phyloP scores from a whole-genome alignment of 2,797 vertebrate species.

The Phataginus tricuspis region DNA sequence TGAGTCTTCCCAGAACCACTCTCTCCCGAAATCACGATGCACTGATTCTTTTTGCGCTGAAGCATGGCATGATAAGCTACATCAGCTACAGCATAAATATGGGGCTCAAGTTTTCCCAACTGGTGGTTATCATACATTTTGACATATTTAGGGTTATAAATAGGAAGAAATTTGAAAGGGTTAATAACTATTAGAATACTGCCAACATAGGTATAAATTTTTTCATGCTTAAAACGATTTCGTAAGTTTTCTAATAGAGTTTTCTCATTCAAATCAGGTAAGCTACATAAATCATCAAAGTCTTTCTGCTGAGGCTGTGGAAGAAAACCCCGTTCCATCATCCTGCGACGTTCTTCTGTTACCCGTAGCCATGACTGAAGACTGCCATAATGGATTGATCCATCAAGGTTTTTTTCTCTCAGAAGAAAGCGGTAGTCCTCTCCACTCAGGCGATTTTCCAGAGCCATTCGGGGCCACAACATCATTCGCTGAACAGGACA shows the following conservation, averaged over 20 bases:
- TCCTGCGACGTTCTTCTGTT: constrained; percentile 94
- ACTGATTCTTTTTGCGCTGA: constrained; percentile 95
- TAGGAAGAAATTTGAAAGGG: constrained; percentile 98
- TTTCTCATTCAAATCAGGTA: constrained; percentile 96
- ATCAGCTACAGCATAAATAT: constrained; percentile 98
- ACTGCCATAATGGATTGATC: constrained; percentile 97
- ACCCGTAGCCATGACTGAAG: constrained; percentile 98
- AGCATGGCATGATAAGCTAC: constrained; percentile 98
- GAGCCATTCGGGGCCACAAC: constrained; percentile 97
- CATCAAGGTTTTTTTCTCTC: constrained; percentile 97
- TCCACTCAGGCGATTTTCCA: constrained; percentile 94
- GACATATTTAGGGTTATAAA: constrained; percentile 99
- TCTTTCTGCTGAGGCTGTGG: constrained; percentile 94
- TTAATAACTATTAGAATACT: constrained; percentile 99
- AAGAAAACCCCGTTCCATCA: constrained; percentile 93
- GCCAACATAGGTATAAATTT: constrained; percentile 98
- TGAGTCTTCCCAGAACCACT: constrained; percentile 99
- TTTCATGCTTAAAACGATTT: constrained; percentile 96
- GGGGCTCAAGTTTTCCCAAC: constrained; percentile 94
- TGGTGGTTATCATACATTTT: constrained; percentile 99
- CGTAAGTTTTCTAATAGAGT: constrained; percentile 97
- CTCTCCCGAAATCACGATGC: constrained; percentile 98
- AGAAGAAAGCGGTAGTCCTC: constrained; percentile 98
- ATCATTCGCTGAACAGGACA: constrained; percentile 99
- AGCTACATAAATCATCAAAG: constrained; percentile 93